Percentiles rank a stretch among this genome's conserved stretches.
Conservation (phyloP, 2,888 invertebrate genomes). For the Halocaridina rubra region DNA sequence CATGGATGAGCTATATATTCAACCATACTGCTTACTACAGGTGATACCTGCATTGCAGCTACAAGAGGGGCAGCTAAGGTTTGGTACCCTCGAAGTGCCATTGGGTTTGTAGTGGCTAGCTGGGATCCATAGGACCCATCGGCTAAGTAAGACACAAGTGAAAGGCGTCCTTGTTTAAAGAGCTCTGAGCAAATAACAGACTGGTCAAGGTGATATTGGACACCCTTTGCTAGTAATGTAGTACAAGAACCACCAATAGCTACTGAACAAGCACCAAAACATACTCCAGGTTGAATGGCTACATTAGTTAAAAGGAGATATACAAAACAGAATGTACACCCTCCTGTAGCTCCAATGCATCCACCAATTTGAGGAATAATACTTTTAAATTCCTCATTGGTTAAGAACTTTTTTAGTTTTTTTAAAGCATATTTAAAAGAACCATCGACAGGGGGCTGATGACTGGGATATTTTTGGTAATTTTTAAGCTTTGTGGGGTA, state of each 20-base stretch:
- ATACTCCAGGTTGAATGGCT: constrained; percentile 49
- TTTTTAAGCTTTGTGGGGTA: neutral
- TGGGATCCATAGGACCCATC: constrained; percentile 65
- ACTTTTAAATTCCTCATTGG: constrained; percentile 29
- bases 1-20: constrained; percentile 65
- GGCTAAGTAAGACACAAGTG: constrained; percentile 64
- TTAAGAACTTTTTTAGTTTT: neutral
- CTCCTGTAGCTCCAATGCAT: constrained; percentile 46
- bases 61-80: constrained; percentile 65
- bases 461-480: neutral
- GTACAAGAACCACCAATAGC: constrained; percentile 51
- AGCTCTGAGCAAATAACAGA: constrained; percentile 66
- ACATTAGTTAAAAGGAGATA: constrained; percentile 23
- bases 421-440: neutral
- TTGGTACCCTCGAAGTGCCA: constrained; percentile 65
- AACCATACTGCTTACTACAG: constrained; percentile 63
- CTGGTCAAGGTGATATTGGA: constrained; percentile 43
- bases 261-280: constrained; percentile 51
- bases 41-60: constrained; percentile 64
- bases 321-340: constrained; percentile 41
- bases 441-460: neutral
- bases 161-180: constrained; percentile 65
- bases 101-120: constrained; percentile 59
- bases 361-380: constrained; percentile 48
- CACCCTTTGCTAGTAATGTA: constrained; percentile 34